Evolutionary conservation across 2,797 vertebrate genomes (phyloP), one percentile per base, ranked within the genome.

Genomic region (Emydoidea blandingii): DNA sequence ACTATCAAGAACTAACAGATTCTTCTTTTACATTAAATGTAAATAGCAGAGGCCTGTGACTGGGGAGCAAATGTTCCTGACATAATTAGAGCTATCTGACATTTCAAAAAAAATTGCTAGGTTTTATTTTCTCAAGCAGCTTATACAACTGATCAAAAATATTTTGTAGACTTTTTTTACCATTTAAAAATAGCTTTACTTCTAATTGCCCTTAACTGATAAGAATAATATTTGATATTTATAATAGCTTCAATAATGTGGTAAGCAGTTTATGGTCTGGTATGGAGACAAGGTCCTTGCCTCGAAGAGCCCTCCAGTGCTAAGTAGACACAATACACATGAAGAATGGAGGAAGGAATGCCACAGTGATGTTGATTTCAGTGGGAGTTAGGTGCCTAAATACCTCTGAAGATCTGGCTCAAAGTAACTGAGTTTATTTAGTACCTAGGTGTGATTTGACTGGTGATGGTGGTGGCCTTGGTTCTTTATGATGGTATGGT

Each of bases 401-500:
- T 37, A 68, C 18, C 9, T 68, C 65, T 10, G 18, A 21, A 37
- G 65, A 37, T 68, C 4, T 37, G n/a, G 19, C 19, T 2, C 4
- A 34, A 68, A 19, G n/a, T 21, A 4, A 37, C 5, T 37, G 8
- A 37, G 18, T 68, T 23, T 5, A 68, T 68, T 37, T 49, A 93
- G 65, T 59, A 81, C 44, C 57, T 81, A 50, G 79, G 72, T 85
- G 87, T 91, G 94, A 88, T 85, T 86, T 96, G 74, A 80, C 53
- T 85, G 18, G 56, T 37, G 65, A 37, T 10, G 19, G 18, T 37
- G 9, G 34, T 85, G 91, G 88, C 87, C 65, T 93, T 84, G 25
- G 7, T 59, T 91, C 54, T 90, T 93, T 87, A 88, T 93, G 85
- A 81, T 34, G 54, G 83, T 85, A 94, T 79, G 44, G 96, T n/a